phyloP scores from a whole-genome alignment of 1,140 invertebrate species.

The Eumeta japonica region DNA sequence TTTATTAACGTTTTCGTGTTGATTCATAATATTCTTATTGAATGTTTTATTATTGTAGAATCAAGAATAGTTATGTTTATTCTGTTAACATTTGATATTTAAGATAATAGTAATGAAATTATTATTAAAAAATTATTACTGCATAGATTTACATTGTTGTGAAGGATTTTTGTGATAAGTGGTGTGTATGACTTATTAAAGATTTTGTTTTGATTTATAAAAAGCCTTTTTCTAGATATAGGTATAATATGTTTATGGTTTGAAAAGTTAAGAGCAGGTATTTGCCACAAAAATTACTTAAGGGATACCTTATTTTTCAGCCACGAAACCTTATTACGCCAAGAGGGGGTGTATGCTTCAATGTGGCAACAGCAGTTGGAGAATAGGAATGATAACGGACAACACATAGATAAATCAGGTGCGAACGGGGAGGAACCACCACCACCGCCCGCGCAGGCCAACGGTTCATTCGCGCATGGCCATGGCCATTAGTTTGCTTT shows the following conservation, averaged over 20 bases:
- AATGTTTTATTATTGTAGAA: background rate
- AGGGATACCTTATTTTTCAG: slow-evolving; percentile 50
- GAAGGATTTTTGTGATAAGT: too few species aligned
- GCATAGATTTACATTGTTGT: too few species aligned
- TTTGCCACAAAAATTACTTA: too few species aligned
- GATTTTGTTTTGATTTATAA: too few species aligned
- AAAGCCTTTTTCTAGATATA: too few species aligned
- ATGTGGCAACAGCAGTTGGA: slow-evolving; percentile 88
- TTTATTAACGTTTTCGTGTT: slow-evolving; percentile 51
- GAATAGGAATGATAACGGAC: slow-evolving; percentile 42
- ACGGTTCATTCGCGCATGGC: slow-evolving; percentile 21
- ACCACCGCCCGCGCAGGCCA: slow-evolving; percentile 13
- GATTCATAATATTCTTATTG: slow-evolving; percentile 69
- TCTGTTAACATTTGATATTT: background rate
- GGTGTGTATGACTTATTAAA: too few species aligned
- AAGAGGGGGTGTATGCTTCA: slow-evolving; percentile 71
- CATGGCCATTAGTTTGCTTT: slow-evolving; percentile 25
- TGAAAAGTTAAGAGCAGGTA: too few species aligned
- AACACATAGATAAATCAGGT: too few species aligned
- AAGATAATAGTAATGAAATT: background rate
- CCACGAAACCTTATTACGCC: slow-evolving; percentile 75
- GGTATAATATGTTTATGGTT: too few species aligned
- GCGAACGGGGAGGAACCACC: too few species aligned
- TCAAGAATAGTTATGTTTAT: background rate
- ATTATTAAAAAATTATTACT: too few species aligned